A percentile compares a stretch with the other conserved stretches of the same genome.
Evolutionary conservation across 2,113 vertebrate genomes (phyloP).

Genomic region (Tupaia chinensis): DNA sequence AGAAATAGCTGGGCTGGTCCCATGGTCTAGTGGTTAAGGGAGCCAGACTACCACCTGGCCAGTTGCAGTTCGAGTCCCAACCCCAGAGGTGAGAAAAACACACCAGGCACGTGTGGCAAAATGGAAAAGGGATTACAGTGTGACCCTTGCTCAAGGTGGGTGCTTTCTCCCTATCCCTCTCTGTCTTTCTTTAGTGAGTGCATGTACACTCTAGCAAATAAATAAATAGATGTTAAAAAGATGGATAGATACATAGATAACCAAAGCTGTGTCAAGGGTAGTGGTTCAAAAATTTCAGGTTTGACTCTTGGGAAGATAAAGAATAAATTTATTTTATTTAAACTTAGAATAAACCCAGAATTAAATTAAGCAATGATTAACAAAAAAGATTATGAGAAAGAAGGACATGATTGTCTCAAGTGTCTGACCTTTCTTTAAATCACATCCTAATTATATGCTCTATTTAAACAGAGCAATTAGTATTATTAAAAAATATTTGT

Average conservation of each 20-base stretch:
- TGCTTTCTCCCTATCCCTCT: too few relatives aligned
- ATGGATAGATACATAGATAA: too few relatives aligned
- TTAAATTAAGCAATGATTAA: conserved; percentile 26
- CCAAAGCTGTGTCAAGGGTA: not conserved
- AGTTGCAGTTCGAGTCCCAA: too few relatives aligned
- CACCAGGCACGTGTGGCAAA: too few relatives aligned
- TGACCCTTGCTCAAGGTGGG: too few relatives aligned
- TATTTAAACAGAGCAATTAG: conserved; percentile 53
- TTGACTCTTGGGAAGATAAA: conserved; percentile 43
- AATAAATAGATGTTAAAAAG: too few relatives aligned
- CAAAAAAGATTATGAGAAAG: conserved; percentile 34
- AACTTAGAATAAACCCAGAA: conserved; percentile 21
- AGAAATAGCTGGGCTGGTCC: not conserved
- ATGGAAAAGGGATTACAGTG: too few relatives aligned
- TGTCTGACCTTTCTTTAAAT: conserved; percentile 49
- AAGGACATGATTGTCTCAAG: not conserved
- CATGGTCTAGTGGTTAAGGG: too few relatives aligned
- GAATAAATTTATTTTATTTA: not conserved
- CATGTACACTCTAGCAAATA: too few relatives aligned
- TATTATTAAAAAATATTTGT: conserved; percentile 41
- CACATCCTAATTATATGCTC: not conserved
- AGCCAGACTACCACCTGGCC: too few relatives aligned
- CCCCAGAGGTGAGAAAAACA: too few relatives aligned
- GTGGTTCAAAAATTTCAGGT: not conserved
- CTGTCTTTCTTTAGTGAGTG: too few relatives aligned